phyloP scores from a whole-genome alignment of 35 echinoderm and acorn worm species.

The Ptychodera flava region DNA sequence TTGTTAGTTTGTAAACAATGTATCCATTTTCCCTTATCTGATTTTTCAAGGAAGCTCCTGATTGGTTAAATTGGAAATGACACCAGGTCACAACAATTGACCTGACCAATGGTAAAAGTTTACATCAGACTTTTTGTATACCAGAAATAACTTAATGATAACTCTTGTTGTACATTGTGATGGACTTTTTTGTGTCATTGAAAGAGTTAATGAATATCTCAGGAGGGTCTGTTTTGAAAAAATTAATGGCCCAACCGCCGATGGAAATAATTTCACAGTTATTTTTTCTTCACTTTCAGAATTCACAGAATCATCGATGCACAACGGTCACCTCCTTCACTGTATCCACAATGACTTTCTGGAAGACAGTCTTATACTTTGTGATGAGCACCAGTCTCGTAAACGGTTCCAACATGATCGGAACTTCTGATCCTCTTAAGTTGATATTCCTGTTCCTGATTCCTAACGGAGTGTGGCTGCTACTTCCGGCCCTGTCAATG shows the following conservation, averaged over 20 bases:
- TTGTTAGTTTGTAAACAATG: too few species aligned
- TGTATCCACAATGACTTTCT: conserved; percentile 28
- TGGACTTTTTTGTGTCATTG: too few species aligned
- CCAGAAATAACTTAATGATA: too few species aligned
- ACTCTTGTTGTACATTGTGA: too few species aligned
- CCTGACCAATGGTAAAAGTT: too few species aligned
- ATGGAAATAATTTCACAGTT: background rate
- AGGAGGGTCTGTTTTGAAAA: background rate
- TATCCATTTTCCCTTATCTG: too few species aligned
- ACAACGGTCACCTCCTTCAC: background rate
- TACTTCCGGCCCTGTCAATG: background rate
- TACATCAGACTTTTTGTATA: too few species aligned
- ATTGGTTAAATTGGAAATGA: too few species aligned
- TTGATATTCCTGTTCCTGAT: conserved; percentile 20
- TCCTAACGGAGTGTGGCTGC: conserved; percentile 17
- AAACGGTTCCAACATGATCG: conserved; percentile 19
- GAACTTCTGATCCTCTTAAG: conserved; percentile 13
- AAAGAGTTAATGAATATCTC: background rate
- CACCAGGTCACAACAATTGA: too few species aligned
- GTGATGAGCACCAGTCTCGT: background rate
- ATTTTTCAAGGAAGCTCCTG: too few species aligned
- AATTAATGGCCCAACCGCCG: background rate
- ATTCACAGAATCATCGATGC: background rate
- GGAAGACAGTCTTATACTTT: conserved; percentile 29
- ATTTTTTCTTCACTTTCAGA: background rate